A percentile compares a stretch with the other conserved stretches of the same genome.
phyloP scores from a whole-genome alignment of 2,797 vertebrate species.

The Amphiprion clarkii region DNA sequence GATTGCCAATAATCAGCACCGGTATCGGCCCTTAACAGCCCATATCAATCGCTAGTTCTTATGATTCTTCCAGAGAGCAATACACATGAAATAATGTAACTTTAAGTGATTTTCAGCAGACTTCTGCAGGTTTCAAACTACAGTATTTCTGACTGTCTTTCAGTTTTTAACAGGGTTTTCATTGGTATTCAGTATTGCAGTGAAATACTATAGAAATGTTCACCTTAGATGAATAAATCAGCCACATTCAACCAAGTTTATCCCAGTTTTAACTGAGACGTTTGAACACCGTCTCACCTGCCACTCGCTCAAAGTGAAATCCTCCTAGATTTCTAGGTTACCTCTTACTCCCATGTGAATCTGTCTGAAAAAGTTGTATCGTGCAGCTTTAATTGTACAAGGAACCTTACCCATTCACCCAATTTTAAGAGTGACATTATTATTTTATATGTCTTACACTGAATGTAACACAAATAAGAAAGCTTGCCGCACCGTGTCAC shows the following conservation, averaged over 20 bases:
- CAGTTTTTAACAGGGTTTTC: too few relatives aligned
- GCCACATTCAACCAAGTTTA: too few relatives aligned
- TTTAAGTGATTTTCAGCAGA: neutral
- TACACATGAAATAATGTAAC: neutral
- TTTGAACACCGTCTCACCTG: conserved; percentile 27
- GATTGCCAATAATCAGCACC: too few relatives aligned
- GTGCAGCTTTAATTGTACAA: conserved; percentile 19
- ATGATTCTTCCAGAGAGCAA: neutral
- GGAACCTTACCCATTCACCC: neutral
- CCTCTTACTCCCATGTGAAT: neutral
- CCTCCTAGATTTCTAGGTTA: conserved; percentile 6
- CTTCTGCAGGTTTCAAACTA: too few relatives aligned
- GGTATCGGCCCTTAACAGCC: too few relatives aligned
- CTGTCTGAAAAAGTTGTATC: neutral
- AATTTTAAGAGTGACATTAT: neutral
- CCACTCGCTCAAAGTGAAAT: conserved; percentile 10
- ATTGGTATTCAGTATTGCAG: too few relatives aligned
- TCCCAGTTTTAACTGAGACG: neutral
- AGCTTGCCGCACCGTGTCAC: neutral
- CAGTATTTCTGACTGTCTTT: too few relatives aligned
- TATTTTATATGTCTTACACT: neutral
- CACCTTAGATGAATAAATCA: too few relatives aligned
- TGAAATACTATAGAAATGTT: too few relatives aligned
- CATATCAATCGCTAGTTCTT: too few relatives aligned
- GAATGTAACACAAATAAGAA: neutral